These are phyloP conservation scores for Lithophane semibrunnea DNA, from an alignment of 2,888 invertebrate species.

Conservation along the genomic window DNA sequence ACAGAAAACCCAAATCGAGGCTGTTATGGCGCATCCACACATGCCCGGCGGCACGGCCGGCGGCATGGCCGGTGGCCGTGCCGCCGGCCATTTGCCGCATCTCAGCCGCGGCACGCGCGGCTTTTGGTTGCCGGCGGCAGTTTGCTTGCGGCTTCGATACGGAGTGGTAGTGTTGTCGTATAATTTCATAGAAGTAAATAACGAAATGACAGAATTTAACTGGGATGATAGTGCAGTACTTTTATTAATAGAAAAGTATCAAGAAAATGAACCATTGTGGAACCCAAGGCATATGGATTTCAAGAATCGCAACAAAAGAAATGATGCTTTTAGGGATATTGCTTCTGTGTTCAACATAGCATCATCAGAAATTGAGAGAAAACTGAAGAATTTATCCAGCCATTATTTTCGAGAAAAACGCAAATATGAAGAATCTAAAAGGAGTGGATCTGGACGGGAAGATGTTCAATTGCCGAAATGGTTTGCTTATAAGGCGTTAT, in stretches of 20 bases:
- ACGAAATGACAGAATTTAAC: slow-evolving; percentile 63
- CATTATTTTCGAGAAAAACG: slow-evolving; percentile 58
- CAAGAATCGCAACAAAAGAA: slow-evolving; percentile 64
- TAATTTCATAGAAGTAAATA: slow-evolving; percentile 41
- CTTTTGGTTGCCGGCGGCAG: slow-evolving; percentile 56
- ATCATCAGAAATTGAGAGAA: slow-evolving; percentile 63
- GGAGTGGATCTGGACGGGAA: slow-evolving; percentile 53
- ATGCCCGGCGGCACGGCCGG: slow-evolving; percentile 20
- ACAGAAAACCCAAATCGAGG: too few species aligned
- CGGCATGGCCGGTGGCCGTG: slow-evolving; percentile 1
- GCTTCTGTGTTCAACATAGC: slow-evolving; percentile 63
- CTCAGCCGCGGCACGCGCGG: slow-evolving; percentile 54
- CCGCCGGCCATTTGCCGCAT: slow-evolving; percentile 9
- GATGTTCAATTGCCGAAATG: slow-evolving; percentile 60
- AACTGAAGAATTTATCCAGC: slow-evolving; percentile 57
- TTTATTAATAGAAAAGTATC: slow-evolving; percentile 67
- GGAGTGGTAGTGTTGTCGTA: slow-evolving; percentile 54
- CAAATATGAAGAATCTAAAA: slow-evolving; percentile 63
- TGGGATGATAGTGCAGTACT: slow-evolving; percentile 64
- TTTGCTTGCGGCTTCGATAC: slow-evolving; percentile 58
- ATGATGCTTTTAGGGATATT: slow-evolving; percentile 60
- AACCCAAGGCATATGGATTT: slow-evolving; percentile 62
- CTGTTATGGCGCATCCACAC: slow-evolving; percentile 14
- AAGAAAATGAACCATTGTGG: slow-evolving; percentile 64
- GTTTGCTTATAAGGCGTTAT: slow-evolving; percentile 62